Percentiles rank a stretch among this genome's conserved stretches.
Evolutionary conservation across 2,797 vertebrate genomes (phyloP).

Genomic region (Cossypha polioptera): DNA sequence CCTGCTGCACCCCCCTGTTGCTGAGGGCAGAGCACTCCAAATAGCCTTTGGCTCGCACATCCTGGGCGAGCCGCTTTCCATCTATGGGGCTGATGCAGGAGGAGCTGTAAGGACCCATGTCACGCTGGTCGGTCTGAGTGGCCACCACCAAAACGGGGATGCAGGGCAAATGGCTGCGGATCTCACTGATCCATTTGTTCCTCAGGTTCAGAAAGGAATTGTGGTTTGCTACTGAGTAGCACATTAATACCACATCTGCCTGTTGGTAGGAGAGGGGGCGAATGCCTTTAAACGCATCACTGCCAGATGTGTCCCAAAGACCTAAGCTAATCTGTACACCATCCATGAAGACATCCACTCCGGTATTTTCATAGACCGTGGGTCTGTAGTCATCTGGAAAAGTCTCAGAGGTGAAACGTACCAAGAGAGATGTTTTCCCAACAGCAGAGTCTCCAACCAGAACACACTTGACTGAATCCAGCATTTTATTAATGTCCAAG

Average conservation of each 20-base stretch:
- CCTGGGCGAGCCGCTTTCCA: slow-evolving; percentile 87
- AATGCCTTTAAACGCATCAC: slow-evolving; percentile 89
- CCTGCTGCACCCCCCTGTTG: slow-evolving; percentile 93
- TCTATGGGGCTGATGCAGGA: slow-evolving; percentile 81
- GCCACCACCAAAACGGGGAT: slow-evolving; percentile 91
- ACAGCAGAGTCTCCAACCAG: slow-evolving; percentile 93
- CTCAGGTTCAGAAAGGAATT: slow-evolving; percentile 85
- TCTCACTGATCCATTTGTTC: slow-evolving; percentile 89
- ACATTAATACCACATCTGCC: slow-evolving; percentile 91
- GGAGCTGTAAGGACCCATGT: slow-evolving; percentile 79
- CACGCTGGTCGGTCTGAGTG: slow-evolving; percentile 93
- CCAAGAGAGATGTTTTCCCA: slow-evolving; percentile 92
- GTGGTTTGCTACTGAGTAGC: slow-evolving; percentile 94
- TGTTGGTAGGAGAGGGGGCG: slow-evolving; percentile 94
- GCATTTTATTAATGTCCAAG: slow-evolving; percentile 62
- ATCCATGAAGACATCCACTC: slow-evolving; percentile 95
- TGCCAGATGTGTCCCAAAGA: slow-evolving; percentile 95
- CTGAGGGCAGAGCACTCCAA: slow-evolving; percentile 93
- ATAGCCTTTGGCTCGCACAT: slow-evolving; percentile 90
- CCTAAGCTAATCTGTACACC: slow-evolving; percentile 92
- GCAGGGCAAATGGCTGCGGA: slow-evolving; percentile 85
- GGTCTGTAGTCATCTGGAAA: slow-evolving; percentile 93
- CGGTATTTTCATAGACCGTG: slow-evolving; percentile 95
- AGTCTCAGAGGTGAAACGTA: slow-evolving; percentile 95
- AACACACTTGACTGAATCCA: slow-evolving; percentile 92